A percentile compares a stretch with the other conserved stretches of the same genome.
Evolutionary conservation across 2,113 vertebrate genomes (phyloP).

Genomic region (Xenus cinereus): DNA sequence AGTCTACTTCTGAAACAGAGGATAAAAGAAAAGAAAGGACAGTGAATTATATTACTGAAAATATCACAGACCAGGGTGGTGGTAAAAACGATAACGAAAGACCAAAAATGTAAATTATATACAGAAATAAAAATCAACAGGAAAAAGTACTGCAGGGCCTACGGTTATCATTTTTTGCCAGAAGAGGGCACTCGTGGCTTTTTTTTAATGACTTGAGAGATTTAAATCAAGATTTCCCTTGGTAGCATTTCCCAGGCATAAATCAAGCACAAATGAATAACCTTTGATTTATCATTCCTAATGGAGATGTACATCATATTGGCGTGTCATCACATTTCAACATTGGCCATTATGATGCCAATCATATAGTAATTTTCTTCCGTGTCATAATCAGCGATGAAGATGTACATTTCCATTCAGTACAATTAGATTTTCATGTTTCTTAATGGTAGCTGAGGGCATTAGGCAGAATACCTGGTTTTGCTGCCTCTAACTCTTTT

Average conservation of each 20-base stretch:
- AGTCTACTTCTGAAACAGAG: neutral
- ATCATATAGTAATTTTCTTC: conserved; percentile 65
- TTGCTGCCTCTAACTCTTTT: conserved; percentile 22
- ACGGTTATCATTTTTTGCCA: conserved; percentile 23
- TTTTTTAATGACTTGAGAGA: neutral
- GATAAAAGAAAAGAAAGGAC: neutral
- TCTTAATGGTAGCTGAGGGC: conserved; percentile 58
- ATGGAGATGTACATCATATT: conserved; percentile 73
- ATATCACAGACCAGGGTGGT: neutral
- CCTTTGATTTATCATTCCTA: conserved; percentile 74
- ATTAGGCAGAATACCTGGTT: conserved; percentile 49
- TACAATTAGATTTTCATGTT: conserved; percentile 66
- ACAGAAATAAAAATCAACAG: neutral
- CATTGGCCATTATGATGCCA: conserved; percentile 70
- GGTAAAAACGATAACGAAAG: neutral
- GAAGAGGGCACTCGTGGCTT: conserved; percentile 52
- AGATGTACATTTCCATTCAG: conserved; percentile 63
- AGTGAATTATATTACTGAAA: neutral
- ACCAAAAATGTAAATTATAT: neutral
- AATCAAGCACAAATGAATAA: conserved; percentile 74
- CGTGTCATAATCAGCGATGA: conserved; percentile 63
- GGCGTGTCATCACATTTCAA: conserved; percentile 71
- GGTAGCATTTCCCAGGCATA: conserved; percentile 65
- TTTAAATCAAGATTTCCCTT: conserved; percentile 65
- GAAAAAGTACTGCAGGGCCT: neutral